Evolutionary conservation across 2,797 vertebrate species (phyloP).

Genomic region (Dicrostonyx torquatus): DNA sequence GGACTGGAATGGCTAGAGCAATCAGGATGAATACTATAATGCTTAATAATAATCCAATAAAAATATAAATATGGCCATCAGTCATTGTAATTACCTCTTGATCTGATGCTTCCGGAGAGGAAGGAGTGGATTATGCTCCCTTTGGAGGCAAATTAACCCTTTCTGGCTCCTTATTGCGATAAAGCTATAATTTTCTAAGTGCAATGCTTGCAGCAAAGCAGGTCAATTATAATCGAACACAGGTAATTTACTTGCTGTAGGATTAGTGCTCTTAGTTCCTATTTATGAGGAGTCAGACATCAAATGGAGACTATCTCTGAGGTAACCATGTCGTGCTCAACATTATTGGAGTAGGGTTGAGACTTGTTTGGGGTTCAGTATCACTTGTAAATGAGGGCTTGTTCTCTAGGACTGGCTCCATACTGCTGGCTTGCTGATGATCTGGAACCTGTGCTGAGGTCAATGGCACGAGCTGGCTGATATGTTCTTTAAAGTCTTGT

Average conservation of each 20-base stretch:
- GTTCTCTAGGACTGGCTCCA: not conserved
- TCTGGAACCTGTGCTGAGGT: not conserved
- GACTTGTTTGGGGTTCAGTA: conserved; percentile 55
- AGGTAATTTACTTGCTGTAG: conserved; percentile 57
- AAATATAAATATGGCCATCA: conserved; percentile 75
- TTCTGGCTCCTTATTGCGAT: conserved; percentile 43
- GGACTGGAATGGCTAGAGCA: conserved; percentile 57
- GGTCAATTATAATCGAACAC: conserved; percentile 62
- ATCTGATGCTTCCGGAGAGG: conserved; percentile 72
- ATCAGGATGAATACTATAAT: conserved; percentile 58
- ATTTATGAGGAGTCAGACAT: conserved; percentile 58
- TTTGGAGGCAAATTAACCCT: conserved; percentile 70
- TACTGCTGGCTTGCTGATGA: not conserved
- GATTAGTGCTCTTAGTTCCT: conserved; percentile 19
- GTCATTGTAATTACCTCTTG: conserved; percentile 77
- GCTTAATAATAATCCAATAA: conserved; percentile 76
- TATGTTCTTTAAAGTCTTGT: not conserved
- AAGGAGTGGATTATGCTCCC: conserved; percentile 62
- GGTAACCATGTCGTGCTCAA: not conserved
- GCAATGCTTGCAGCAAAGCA: conserved; percentile 61
- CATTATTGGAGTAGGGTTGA: not conserved
- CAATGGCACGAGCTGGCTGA: not conserved
- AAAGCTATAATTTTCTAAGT: conserved; percentile 68
- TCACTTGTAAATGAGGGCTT: conserved; percentile 7
- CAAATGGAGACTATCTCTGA: conserved; percentile 32